Conservation (phyloP, 2,113 vertebrate species). For the Laticauda laticaudata region DNA sequence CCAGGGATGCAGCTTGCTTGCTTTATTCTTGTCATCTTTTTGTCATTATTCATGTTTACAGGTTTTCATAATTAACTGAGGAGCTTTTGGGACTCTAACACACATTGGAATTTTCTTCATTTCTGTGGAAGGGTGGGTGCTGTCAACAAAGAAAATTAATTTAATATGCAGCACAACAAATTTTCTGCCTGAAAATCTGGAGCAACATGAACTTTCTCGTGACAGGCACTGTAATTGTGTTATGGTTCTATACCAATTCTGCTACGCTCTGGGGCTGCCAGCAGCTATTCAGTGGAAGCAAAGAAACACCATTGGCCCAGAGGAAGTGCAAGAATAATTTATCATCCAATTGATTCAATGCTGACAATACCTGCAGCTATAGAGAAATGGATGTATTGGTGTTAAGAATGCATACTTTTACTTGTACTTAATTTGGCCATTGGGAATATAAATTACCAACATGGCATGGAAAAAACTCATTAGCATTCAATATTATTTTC, state of each 20-base stretch:
- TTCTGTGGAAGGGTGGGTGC: not conserved
- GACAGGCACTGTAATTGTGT: fast-evolving
- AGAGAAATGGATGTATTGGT: not conserved
- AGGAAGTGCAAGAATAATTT: not conserved
- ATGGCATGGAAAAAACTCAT: not conserved
- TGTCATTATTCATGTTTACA: conserved; percentile 12
- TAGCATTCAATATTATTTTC: not conserved
- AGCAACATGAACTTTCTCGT: fast-evolving
- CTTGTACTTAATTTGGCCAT: not conserved
- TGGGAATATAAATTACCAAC: not conserved
- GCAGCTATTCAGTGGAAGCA: fast-evolving
- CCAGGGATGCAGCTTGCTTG: not conserved
- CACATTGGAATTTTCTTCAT: conserved; percentile 18
- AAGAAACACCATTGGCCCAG: not conserved
- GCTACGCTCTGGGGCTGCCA: not conserved
- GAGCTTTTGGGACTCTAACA: not conserved
- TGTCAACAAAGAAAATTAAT: conserved; percentile 22
- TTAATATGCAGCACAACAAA: not conserved
- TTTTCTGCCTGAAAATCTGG: fast-evolving
- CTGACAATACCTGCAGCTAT: not conserved
- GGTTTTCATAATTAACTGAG: conserved; percentile 5
- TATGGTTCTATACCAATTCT: not conserved
- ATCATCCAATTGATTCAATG: not conserved
- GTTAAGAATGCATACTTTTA: conserved; percentile 5
- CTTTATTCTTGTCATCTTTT: not conserved